Conservation (phyloP, 2,113 vertebrate species). For the Cochlearius cochlearius region DNA sequence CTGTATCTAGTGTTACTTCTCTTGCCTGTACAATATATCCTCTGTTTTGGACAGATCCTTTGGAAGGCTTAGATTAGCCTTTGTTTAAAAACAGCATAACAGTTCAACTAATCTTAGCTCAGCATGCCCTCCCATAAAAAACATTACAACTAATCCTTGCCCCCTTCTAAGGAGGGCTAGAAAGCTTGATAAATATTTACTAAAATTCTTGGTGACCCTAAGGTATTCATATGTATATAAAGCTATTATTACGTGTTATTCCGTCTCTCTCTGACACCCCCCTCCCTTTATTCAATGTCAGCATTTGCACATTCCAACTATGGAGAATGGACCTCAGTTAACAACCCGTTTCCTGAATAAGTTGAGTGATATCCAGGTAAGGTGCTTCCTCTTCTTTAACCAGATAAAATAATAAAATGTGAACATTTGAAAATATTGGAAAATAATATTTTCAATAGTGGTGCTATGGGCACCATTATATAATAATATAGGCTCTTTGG, state of each 20-base stretch:
- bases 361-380: conserved; percentile 83
- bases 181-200: background rate
- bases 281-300: conserved; percentile 7
- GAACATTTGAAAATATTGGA: background rate
- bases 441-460: background rate
- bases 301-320: conserved; percentile 80
- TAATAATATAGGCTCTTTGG: background rate
- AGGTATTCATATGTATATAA: background rate
- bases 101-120: background rate
- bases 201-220: background rate
- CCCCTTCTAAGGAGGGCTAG: background rate
- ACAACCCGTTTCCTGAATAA: conserved; percentile 76
- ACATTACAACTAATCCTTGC: background rate
- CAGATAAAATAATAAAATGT: background rate
- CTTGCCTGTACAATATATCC: background rate
- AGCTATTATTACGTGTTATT: background rate
- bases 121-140: background rate
- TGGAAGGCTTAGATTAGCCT: background rate
- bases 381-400: background rate
- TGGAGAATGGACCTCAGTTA: conserved; percentile 78
- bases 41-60: background rate
- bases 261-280: background rate
- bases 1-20: background rate
- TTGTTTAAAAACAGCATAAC: background rate
- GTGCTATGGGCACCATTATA: background rate